Evolutionary conservation across 2,113 vertebrate species (phyloP).

Genomic region (Dolichotis patagonum): DNA sequence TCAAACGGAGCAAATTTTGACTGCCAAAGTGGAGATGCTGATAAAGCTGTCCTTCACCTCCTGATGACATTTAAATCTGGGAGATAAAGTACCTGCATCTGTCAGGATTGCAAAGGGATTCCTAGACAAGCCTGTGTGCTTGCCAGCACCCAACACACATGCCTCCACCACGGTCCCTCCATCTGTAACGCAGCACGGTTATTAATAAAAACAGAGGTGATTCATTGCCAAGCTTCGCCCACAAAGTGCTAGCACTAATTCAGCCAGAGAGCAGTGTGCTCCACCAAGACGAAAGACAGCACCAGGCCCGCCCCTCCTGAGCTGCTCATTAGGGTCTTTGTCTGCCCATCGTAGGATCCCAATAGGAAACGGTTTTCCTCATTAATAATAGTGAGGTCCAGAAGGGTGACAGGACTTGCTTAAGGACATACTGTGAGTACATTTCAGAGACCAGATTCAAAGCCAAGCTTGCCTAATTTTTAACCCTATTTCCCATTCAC

Average conservation of each 20-base stretch:
- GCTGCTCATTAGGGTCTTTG: neutral
- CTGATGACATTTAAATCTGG: neutral
- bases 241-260: neutral
- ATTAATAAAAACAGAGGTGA: neutral
- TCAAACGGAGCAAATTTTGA: conserved; percentile 41
- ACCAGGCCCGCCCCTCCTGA: neutral
- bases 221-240: neutral
- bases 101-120: neutral
- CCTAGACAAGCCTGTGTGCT: neutral
- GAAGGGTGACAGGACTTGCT: neutral
- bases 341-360: neutral
- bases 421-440: neutral
- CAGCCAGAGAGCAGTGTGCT: neutral
- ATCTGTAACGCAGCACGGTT: neutral
- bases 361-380: neutral
- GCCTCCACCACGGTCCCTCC: neutral
- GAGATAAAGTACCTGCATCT: neutral
- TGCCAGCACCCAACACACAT: accelerated
- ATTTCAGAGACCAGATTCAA: neutral
- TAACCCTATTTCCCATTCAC: neutral
- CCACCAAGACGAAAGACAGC: neutral
- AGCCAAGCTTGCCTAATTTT: neutral
- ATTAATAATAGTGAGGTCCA: neutral
- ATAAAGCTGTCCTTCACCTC: conserved; percentile 61
- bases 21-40: conserved; percentile 39